Conservation (phyloP, 2,888 invertebrate genomes). For the Erebia epiphron region DNA sequence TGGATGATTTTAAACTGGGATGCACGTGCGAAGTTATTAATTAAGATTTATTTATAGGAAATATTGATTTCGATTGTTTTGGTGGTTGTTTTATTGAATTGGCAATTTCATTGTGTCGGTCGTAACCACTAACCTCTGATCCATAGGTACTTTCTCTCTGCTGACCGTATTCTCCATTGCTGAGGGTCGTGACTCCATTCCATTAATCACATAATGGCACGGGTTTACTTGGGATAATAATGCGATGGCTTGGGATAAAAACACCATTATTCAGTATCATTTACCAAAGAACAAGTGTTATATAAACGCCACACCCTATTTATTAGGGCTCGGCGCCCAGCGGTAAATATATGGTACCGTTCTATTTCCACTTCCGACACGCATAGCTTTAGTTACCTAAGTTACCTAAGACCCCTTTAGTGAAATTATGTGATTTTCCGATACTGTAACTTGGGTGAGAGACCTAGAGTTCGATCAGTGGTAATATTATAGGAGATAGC, state of each 20-base stretch:
- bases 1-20: background rate
- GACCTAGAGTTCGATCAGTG: background rate
- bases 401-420: background rate
- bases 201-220: too few species aligned
- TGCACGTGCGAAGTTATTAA: conserved; percentile 13
- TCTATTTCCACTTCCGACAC: conserved; percentile 8
- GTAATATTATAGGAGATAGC: too few species aligned
- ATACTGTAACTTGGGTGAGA: background rate
- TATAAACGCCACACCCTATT: conserved; percentile 4
- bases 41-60: conserved; percentile 1
- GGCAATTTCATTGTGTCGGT: too few species aligned
- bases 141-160: too few species aligned
- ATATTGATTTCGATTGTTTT: conserved; percentile 6
- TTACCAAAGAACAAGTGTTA: background rate
- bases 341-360: background rate
- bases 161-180: too few species aligned
- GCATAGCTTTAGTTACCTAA: background rate
- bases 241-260: too few species aligned
- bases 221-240: too few species aligned
- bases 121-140: too few species aligned
- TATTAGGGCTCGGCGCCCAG: background rate
- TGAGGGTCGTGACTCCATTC: too few species aligned
- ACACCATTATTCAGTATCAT: conserved; percentile 4
- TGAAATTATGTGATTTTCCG: background rate
- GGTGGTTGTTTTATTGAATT: too few species aligned